A percentile compares a stretch with the other conserved stretches of the same genome.
phyloP scores from a whole-genome alignment of 2,113 vertebrate genomes.

The Arvicanthis niloticus region DNA sequence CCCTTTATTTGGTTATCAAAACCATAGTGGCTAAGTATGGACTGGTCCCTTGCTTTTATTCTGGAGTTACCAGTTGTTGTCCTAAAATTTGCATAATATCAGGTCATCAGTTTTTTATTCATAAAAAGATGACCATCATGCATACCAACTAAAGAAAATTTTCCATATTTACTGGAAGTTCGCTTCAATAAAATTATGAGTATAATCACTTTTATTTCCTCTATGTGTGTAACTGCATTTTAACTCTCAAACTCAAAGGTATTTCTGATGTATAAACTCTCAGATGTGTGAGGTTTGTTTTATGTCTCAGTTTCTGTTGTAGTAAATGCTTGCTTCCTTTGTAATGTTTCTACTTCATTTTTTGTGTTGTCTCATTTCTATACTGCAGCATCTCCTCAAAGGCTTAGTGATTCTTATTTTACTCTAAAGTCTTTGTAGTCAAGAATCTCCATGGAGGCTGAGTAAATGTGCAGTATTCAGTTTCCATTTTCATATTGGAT shows the following conservation, averaged over 20 bases:
- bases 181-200: slow-evolving; percentile 9
- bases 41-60: background rate
- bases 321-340: background rate
- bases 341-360: background rate
- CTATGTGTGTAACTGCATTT: background rate
- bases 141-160: slow-evolving; percentile 6
- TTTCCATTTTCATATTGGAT: background rate
- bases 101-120: slow-evolving; percentile 39
- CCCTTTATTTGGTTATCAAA: slow-evolving; percentile 38
- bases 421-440: background rate
- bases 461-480: background rate
- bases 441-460: background rate
- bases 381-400: background rate
- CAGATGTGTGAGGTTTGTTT: background rate
- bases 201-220: background rate
- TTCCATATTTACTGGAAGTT: background rate
- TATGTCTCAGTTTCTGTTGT: background rate
- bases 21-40: background rate
- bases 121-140: slow-evolving; percentile 28
- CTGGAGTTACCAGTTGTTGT: slow-evolving; percentile 19
- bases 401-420: background rate
- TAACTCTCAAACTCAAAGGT: background rate
- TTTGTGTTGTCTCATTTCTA: background rate
- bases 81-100: slow-evolving; percentile 40
- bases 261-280: background rate